Conservation (phyloP, 2,888 invertebrate genomes). For the Ectemnius lituratus region DNA sequence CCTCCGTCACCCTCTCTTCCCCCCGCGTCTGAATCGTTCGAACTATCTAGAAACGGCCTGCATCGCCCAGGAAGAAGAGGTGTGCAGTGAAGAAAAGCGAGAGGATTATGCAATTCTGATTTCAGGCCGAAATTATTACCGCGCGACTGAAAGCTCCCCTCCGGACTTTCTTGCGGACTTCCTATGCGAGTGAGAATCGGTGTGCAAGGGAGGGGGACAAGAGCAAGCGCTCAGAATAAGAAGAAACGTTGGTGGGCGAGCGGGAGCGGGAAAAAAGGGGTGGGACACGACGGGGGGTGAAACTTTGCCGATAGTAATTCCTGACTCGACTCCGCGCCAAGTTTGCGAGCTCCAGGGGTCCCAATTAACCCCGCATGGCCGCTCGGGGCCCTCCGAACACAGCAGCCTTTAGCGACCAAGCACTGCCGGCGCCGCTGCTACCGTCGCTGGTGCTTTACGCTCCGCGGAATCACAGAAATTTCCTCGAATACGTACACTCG, state of each 20-base stretch:
- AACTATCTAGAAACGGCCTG: neutral
- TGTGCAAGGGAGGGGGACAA: conserved; percentile 1
- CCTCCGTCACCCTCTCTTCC: neutral
- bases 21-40: conserved; percentile 20
- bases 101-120: conserved; percentile 43
- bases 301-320: conserved; percentile 65
- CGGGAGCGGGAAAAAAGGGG: conserved; percentile 17
- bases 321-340: conserved; percentile 59
- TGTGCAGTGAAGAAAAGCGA: no score
- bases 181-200: conserved; percentile 35
- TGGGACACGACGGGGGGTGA: conserved; percentile 26
- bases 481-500: conserved; percentile 30
- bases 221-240: neutral
- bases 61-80: no score
- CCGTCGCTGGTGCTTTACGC: conserved; percentile 27
- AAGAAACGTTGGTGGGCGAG: conserved; percentile 1
- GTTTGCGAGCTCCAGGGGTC: conserved; percentile 51
- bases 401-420: conserved; percentile 27
- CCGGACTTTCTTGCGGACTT: conserved; percentile 51
- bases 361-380: conserved; percentile 63
- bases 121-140: conserved; percentile 50
- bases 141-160: conserved; percentile 40
- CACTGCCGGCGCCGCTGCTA: neutral
- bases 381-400: conserved; percentile 38
- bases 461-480: conserved; percentile 52